Conservation (phyloP, 2,113 vertebrate species). For the Phycodurus eques region DNA sequence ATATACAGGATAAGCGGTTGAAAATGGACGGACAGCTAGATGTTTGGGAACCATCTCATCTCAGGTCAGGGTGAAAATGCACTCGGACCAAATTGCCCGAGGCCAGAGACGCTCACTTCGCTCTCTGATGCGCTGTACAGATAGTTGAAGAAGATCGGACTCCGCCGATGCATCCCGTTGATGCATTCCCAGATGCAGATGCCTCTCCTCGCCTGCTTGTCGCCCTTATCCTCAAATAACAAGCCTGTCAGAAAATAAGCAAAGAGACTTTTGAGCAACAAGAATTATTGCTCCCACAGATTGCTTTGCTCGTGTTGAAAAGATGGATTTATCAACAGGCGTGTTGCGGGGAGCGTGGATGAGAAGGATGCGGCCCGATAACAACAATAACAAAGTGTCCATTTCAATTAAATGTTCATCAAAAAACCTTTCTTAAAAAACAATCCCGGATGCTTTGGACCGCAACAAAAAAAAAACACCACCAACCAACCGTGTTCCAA, state of each 20-base stretch:
- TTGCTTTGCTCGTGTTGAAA: background rate
- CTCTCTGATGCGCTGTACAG: slow-evolving; percentile 84
- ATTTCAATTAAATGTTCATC: background rate
- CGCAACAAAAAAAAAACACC: background rate
- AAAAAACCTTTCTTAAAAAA: background rate
- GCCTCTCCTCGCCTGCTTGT: slow-evolving; percentile 88
- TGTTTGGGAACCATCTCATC: background rate
- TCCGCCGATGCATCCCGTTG: slow-evolving; percentile 87
- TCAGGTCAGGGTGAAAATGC: background rate
- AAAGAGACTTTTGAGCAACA: slow-evolving; percentile 26
- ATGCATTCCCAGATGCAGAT: slow-evolving; percentile 97
- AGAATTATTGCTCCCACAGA: background rate
- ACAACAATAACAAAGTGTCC: background rate
- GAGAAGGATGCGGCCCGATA: background rate
- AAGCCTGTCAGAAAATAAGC: slow-evolving; percentile 75
- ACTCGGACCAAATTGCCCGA: background rate
- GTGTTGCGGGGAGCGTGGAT: background rate
- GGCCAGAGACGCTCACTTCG: slow-evolving; percentile 66
- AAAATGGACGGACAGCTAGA: background rate
- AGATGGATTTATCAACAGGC: background rate
- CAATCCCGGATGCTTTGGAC: background rate
- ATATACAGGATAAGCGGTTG: no score
- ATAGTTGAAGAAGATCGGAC: slow-evolving; percentile 95
- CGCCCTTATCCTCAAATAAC: slow-evolving; percentile 95
- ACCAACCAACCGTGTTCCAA: slow-evolving; percentile 88